Percentiles rank a stretch among this genome's conserved stretches.
Conservation (phyloP, 2,797 vertebrate species). For the Carapus acus region DNA sequence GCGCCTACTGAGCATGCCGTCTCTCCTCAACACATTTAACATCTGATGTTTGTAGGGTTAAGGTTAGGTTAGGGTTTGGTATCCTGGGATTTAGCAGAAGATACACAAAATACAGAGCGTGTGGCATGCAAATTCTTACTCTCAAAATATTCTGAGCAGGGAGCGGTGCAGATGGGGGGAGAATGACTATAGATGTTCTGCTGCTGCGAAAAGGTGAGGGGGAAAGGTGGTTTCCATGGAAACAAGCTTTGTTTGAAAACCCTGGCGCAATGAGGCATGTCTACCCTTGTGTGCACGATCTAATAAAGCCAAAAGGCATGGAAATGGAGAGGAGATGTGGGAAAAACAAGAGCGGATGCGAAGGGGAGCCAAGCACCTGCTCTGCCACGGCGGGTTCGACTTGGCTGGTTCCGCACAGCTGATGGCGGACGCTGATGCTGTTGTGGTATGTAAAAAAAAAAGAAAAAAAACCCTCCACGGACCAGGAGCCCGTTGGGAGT, state of each 20-base stretch:
- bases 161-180: slow-evolving; percentile 20
- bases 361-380: slow-evolving; percentile 1
- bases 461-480: slow-evolving; percentile 1
- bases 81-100: too few relatives aligned
- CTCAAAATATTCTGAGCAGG: too few relatives aligned
- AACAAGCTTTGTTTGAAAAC: slow-evolving; percentile 66
- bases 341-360: slow-evolving; percentile 7
- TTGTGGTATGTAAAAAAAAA: slow-evolving; percentile 30
- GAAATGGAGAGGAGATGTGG: slow-evolving; percentile 16
- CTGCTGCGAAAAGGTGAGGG: slow-evolving; percentile 35
- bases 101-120: too few relatives aligned
- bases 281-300: slow-evolving; percentile 36
- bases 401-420: slow-evolving; percentile 8
- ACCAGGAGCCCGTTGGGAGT: slow-evolving; percentile 13
- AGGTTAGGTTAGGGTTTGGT: too few relatives aligned
- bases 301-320: slow-evolving; percentile 30
- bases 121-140: too few relatives aligned
- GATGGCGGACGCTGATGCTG: slow-evolving; percentile 22
- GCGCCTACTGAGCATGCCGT: neutral
- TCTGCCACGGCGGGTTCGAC: slow-evolving; percentile 1
- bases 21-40: slow-evolving; percentile 5
- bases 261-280: slow-evolving; percentile 44
- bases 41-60: slow-evolving; percentile 5
- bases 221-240: slow-evolving; percentile 61
- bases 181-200: slow-evolving; percentile 37